Conservation (phyloP, 2,113 vertebrate genomes). For the Microcebus jonahi region DNA sequence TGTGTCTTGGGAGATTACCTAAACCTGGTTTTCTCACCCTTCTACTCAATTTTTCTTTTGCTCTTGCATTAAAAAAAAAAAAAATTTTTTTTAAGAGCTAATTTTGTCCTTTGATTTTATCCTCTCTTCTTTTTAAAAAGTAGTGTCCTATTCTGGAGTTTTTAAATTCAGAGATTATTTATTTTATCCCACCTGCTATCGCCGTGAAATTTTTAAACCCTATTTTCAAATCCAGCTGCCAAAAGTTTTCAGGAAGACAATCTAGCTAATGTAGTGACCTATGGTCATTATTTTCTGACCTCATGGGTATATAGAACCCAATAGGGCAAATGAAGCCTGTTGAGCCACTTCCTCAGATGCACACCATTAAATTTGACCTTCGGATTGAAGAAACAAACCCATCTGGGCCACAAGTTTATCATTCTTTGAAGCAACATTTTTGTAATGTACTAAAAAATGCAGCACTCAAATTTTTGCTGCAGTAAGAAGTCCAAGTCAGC, state of each 20-base stretch:
- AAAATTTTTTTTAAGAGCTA: not conserved
- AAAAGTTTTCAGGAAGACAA: slow-evolving; percentile 1
- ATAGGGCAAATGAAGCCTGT: not conserved
- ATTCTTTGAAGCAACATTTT: not conserved
- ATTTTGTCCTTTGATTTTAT: not conserved
- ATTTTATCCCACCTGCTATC: slow-evolving; percentile 1
- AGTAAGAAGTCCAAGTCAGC: not conserved
- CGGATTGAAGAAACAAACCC: slow-evolving; percentile 8
- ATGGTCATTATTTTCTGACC: not conserved
- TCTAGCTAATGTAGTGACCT: not conserved
- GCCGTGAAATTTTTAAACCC: not conserved
- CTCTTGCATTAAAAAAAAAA: not conserved
- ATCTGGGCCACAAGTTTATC: not conserved
- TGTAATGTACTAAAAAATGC: not conserved
- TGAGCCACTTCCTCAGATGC: not conserved
- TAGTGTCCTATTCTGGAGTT: not conserved
- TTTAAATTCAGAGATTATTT: not conserved
- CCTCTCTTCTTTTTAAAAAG: not conserved
- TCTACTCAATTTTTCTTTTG: not conserved
- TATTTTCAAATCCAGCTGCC: not conserved
- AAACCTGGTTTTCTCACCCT: not conserved
- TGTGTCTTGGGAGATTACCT: not conserved
- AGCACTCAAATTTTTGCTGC: not conserved
- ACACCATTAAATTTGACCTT: not conserved
- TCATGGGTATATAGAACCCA: not conserved